Base-by-base conservation (phyloP, 2,113 vertebrate species). In the Actinemys pallida region DNA sequence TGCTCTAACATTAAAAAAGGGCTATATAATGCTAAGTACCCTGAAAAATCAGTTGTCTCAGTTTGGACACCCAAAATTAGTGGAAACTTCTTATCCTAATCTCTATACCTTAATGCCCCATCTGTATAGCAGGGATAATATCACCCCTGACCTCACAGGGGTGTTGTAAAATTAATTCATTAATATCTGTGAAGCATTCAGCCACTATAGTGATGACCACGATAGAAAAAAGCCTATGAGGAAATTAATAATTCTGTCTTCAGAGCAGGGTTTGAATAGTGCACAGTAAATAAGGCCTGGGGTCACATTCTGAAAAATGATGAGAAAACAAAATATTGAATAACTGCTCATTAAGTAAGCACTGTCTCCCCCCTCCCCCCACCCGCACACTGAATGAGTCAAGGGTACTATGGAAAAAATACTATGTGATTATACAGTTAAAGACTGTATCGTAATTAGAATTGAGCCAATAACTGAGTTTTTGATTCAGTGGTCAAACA, bases 361-460 rank as follows among this genome's bases (percentile, higher is more conserved):
- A n/a, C 31, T 19, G 16, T 69, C 31, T 10, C 5, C 17, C 2
- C 7, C 17, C 6, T 2, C 5, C 7, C 53, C 53, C 7, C 7
- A 2, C 6, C 53, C 20, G 8, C 5, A 2, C 65, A 20, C 65
- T 72, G n/a, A 69, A 69, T 19, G 16, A 72, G 4, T n/a, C 19
- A 4, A 72, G 5, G 19, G n/a, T 72, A 72, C 16, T 72, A 8
- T 72, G 35, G 65, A 20, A 72, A 69, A 72, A 72, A 72, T 72
- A 72, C 4, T 39, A 39, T n/a, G 35, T 72, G n/a, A 72, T 20
- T 20, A 22, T 39, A 39, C 19, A 72, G 13, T 35, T 65, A 35
- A 65, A 65, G 31, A 65, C 59, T 72, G 29, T 62, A n/a, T 39
- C 17, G 9, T 72, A n/a, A 72, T 39, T 72, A 72, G 16, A 72